Evolutionary conservation across 2,888 invertebrate species (phyloP), one percentile per base, ranked within the genome.

Genomic region (Amitus sp.): DNA sequence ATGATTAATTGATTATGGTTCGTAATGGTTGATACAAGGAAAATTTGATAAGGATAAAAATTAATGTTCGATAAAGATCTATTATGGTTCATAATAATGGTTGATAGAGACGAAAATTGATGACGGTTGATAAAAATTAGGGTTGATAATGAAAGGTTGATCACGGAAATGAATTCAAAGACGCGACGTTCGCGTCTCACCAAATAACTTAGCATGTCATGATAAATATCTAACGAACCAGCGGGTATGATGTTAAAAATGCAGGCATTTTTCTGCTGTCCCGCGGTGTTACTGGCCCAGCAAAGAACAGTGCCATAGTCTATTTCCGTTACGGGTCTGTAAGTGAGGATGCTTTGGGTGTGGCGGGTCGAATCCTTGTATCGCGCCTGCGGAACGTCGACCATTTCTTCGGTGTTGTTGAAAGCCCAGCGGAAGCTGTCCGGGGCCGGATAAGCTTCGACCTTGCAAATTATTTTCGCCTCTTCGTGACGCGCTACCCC

Each of bases 251-350:
- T 87, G 75, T 87, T 87, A 79, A 88, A 91, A 45, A 90, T 86
- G 78, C 92, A 92, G 0, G 92, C 91, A 60, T 89, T 88, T 68
- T 85, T 85, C 79, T 91, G 91, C 65, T 86, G 83, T 45, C 91
- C 91, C 68, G 90, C 87, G 76, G 89, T 89, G 80, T 92, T 92
- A 72, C 84, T 85, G 6, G 89, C 91, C 89, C 89, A 90, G 75
- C 92, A 92, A 34, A 90, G 84, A 33, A 92, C 82, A 13, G 90
- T 90, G 19, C 91, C 91, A 73, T 91, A 92, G 82, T 91, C 91
- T 77, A 86, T 77, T 75, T 91, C 91, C 30, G 88, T 89, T 83
- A 87, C 86, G n/a, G 91, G 91, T 43, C 88, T 89, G 77, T 90
- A 91, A 58, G 86, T 86, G 47, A 88, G 88, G 15, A 87, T 84